These are phyloP conservation scores for Halichondria panicea DNA, from an alignment of 37 sponge, comb jelly and placozoan species.

Conservation along the genomic window DNA sequence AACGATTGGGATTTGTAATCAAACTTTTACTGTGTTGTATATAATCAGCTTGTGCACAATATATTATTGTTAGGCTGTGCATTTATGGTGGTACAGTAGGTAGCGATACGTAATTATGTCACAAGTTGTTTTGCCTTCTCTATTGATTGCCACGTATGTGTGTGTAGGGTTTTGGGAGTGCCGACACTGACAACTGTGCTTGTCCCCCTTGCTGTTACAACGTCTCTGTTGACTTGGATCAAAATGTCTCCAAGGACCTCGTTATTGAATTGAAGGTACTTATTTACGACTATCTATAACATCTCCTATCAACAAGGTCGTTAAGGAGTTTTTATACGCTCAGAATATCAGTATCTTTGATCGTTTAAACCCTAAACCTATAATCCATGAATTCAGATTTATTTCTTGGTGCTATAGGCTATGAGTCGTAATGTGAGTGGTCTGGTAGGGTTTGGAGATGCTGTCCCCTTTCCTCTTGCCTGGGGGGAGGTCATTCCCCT, in stretches of 20 bases:
- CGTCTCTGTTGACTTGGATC: constrained; percentile 43
- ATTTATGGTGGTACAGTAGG: too few relatives aligned
- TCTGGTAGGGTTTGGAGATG: constrained; percentile 54
- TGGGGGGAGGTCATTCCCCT: constrained; percentile 85
- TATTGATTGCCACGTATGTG: background rate
- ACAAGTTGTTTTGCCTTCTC: background rate
- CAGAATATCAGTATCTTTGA: too few relatives aligned
- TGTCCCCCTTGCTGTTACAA: constrained; percentile 86
- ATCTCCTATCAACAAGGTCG: background rate
- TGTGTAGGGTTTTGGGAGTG: constrained; percentile 46
- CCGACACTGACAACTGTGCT: constrained; percentile 80
- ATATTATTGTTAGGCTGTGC: too few relatives aligned
- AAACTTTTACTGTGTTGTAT: too few relatives aligned
- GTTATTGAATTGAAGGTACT: constrained; percentile 24
- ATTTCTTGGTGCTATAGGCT: background rate
- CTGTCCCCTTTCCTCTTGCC: constrained; percentile 55
- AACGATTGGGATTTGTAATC: too few relatives aligned
- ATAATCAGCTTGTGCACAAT: too few relatives aligned
- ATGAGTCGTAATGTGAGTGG: constrained; percentile 52
- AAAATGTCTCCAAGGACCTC: constrained; percentile 8
- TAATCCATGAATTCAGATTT: too few relatives aligned
- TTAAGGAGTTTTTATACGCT: too few relatives aligned
- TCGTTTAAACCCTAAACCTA: too few relatives aligned
- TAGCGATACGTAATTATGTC: too few relatives aligned
- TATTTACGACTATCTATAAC: background rate